A percentile compares a stretch with the other conserved stretches of the same genome.
Evolutionary conservation across 2,888 invertebrate species (phyloP).

Genomic region (Leptinotarsa peninsularis): DNA sequence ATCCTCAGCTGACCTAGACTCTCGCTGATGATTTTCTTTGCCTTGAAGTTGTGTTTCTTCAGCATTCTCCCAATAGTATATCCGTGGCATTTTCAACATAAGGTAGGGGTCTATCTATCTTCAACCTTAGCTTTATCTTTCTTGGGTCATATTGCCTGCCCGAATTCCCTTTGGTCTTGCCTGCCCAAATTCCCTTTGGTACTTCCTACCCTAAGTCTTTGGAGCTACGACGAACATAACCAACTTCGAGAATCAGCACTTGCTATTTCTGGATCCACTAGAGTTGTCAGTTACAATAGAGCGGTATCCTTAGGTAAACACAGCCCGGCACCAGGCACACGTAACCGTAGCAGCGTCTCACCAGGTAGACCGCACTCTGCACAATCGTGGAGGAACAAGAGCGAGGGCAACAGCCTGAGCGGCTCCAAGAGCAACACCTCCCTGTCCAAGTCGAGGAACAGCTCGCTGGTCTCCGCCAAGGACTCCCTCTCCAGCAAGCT

Average conservation of each 20-base stretch:
- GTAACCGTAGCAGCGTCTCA: constrained; percentile 67
- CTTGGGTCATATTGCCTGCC: too few relatives aligned
- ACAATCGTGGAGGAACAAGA: constrained; percentile 66
- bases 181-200: too few relatives aligned
- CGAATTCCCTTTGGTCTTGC: too few relatives aligned
- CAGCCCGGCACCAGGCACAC: constrained; percentile 61
- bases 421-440: constrained; percentile 60
- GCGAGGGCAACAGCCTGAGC: constrained; percentile 55
- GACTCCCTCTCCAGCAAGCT: constrained; percentile 70
- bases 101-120: too few relatives aligned
- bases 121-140: too few relatives aligned
- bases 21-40: too few relatives aligned
- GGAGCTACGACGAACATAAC: constrained; percentile 1
- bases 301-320: constrained; percentile 56
- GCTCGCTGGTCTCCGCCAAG: constrained; percentile 62
- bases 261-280: constrained; percentile 21
- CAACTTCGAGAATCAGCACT: not conserved
- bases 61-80: too few relatives aligned
- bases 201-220: not conserved
- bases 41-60: too few relatives aligned
- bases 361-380: constrained; percentile 70
- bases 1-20: too few relatives aligned
- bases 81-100: too few relatives aligned
- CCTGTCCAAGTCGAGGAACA: constrained; percentile 63
- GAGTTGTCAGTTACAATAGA: constrained; percentile 25